A percentile compares a stretch with the other conserved stretches of the same genome.
Conservation (phyloP, 2,888 invertebrate genomes). For the Escarpia spicata region DNA sequence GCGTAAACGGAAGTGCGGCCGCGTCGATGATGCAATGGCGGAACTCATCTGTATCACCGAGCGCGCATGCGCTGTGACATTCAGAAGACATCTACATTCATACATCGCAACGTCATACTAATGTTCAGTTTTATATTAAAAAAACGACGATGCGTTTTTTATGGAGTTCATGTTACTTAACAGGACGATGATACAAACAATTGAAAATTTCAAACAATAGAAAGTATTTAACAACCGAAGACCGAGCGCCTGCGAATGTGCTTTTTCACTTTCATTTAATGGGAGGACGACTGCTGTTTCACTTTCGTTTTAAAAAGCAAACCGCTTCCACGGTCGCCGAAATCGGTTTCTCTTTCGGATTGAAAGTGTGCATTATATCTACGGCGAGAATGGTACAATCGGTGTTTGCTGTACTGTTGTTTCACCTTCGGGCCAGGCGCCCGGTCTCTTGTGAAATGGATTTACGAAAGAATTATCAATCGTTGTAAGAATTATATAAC, state of each 20-base stretch:
- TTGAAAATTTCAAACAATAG: neutral
- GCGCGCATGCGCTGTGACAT: neutral
- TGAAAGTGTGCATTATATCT: neutral
- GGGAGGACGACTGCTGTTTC: neutral
- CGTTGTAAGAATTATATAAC: neutral
- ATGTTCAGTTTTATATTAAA: neutral
- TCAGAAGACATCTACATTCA: slow-evolving; percentile 1
- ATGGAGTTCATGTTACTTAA: neutral
- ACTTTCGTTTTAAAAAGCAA: slow-evolving; percentile 9
- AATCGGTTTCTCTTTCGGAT: neutral
- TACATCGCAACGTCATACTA: neutral
- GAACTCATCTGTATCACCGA: neutral
- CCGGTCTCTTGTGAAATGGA: neutral
- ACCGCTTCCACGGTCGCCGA: slow-evolving; percentile 10
- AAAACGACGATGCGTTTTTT: neutral
- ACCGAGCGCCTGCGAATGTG: neutral
- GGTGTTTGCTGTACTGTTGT: neutral
- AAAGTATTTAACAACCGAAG: neutral
- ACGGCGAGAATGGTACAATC: neutral
- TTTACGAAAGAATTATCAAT: neutral
- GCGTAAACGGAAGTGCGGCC: neutral
- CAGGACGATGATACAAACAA: neutral
- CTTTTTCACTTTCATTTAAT: neutral
- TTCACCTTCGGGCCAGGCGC: neutral
- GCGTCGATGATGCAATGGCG: neutral